Percentiles rank a stretch among this genome's conserved stretches.
These are phyloP conservation scores for Brotula barbata DNA, from an alignment of 2,797 vertebrate genomes.

Conservation along the genomic window DNA sequence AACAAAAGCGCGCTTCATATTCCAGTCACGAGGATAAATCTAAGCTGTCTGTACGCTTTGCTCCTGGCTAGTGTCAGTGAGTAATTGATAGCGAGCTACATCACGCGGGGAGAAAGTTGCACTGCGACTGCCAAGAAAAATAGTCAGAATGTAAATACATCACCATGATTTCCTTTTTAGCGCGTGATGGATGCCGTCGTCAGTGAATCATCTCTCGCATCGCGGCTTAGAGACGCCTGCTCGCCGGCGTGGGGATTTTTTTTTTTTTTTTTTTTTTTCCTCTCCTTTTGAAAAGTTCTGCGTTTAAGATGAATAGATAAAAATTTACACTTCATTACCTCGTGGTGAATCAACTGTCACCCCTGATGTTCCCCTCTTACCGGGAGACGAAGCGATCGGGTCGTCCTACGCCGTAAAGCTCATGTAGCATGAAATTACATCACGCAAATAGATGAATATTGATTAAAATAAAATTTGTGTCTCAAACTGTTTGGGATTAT, in stretches of 20 bases:
- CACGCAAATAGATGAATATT: constrained; percentile 59
- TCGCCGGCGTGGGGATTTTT: constrained; percentile 9
- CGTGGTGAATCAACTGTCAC: constrained; percentile 35
- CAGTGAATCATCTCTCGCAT: constrained; percentile 28
- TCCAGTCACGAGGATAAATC: constrained; percentile 53
- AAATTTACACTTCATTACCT: constrained; percentile 48
- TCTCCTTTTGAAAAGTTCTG: constrained; percentile 47
- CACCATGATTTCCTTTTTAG: constrained; percentile 51
- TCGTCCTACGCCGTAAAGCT: constrained; percentile 27
- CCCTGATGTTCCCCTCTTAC: constrained; percentile 30
- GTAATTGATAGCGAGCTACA: constrained; percentile 65
- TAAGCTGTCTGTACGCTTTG: constrained; percentile 46
- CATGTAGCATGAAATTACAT: constrained; percentile 61
- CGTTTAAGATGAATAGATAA: constrained; percentile 61
- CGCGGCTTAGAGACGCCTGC: constrained; percentile 9
- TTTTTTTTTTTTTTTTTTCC: too few species aligned
- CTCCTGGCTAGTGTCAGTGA: constrained; percentile 61
- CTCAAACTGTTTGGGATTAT: constrained; percentile 47
- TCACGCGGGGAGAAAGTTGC: constrained; percentile 48
- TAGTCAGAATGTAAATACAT: constrained; percentile 60
- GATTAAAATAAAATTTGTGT: constrained; percentile 48
- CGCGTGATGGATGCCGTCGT: constrained; percentile 42
- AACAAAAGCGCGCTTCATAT: constrained; percentile 47
- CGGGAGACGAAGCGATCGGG: constrained; percentile 50
- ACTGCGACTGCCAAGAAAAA: constrained; percentile 58